Percentiles rank a stretch among this genome's conserved stretches.
These are phyloP conservation scores for Hyperoplus immaculatus DNA, from an alignment of 2,797 vertebrate species.

Conservation along the genomic window DNA sequence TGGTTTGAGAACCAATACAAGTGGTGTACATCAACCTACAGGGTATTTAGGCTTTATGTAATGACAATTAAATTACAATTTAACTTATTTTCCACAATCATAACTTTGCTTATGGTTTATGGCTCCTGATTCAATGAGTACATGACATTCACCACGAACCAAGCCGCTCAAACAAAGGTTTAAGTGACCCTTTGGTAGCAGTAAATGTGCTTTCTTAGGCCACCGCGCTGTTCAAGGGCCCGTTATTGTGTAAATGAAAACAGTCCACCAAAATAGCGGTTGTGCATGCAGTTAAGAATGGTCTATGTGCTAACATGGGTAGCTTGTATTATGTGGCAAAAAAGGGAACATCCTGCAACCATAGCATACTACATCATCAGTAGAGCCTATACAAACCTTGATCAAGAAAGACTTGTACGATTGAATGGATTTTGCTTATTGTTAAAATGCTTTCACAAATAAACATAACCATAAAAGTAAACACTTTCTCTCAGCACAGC, in stretches of 20 bases:
- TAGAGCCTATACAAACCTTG: background rate
- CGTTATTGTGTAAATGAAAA: background rate
- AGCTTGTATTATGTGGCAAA: background rate
- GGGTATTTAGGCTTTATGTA: background rate
- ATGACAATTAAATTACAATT: background rate
- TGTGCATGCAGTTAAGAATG: background rate
- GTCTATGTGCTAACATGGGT: background rate
- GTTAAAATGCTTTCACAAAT: background rate
- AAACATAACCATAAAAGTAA: conserved; percentile 18
- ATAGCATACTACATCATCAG: background rate
- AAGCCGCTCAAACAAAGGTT: background rate
- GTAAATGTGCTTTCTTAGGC: background rate
- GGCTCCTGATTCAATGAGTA: background rate
- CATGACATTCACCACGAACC: background rate
- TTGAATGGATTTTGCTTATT: conserved; percentile 4
- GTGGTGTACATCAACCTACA: background rate
- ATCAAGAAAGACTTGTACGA: background rate
- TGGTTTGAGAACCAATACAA: background rate
- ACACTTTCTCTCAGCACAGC: conserved; percentile 4
- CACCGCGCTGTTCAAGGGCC: background rate
- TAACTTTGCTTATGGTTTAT: background rate
- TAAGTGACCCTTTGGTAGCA: background rate
- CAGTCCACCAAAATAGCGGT: background rate
- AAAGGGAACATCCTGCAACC: background rate
- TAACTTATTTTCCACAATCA: background rate